phyloP scores from a whole-genome alignment of 2,888 invertebrate genomes.

The Amblyjoppa fuscipennis region DNA sequence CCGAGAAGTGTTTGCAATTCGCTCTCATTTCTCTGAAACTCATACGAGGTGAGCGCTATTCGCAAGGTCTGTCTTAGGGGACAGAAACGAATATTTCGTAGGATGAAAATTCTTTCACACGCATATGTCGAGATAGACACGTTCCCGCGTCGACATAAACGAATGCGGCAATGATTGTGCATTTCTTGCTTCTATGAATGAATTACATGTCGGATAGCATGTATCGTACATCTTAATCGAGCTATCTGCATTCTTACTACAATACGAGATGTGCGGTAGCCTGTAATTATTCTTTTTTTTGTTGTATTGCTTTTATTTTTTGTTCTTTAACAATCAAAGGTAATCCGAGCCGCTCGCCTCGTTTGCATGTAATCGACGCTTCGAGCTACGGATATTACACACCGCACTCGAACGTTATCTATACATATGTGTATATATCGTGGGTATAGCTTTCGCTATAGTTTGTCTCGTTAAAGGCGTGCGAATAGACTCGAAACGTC shows the following conservation, averaged over 20 bases:
- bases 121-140: background rate
- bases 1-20: no score
- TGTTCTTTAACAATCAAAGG: slow-evolving; percentile 34
- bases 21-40: no score
- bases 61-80: no score
- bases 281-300: slow-evolving; percentile 38
- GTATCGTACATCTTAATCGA: background rate
- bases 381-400: slow-evolving; percentile 42
- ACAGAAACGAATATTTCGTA: no score
- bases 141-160: slow-evolving; percentile 1
- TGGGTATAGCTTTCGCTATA: background rate
- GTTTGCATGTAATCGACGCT: slow-evolving; percentile 59
- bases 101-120: no score
- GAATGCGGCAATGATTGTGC: background rate
- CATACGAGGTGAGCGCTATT: no score
- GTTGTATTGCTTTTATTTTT: background rate
- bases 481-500: background rate
- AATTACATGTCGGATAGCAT: slow-evolving; percentile 3
- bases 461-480: background rate
- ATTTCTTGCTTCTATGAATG: slow-evolving; percentile 21
- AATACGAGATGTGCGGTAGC: background rate
- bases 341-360: slow-evolving; percentile 1
- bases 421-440: background rate
- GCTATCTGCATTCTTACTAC: background rate
- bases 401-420: background rate